Conservation (phyloP, 2,888 invertebrate genomes). For the Synergus laeviventris region DNA sequence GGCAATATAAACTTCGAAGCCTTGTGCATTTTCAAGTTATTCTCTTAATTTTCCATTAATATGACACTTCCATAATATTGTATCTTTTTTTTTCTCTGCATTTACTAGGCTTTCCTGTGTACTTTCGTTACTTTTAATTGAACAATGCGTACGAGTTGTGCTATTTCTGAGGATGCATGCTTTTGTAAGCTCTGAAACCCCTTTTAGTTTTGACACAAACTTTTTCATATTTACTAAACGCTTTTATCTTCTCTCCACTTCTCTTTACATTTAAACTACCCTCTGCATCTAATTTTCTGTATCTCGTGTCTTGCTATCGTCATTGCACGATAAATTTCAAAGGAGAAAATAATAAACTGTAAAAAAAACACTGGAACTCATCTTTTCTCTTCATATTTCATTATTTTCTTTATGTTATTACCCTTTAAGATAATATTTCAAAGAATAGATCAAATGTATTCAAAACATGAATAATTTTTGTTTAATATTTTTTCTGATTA, state of each 20-base stretch:
- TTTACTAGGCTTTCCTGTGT: neutral
- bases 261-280: neutral
- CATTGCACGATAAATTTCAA: neutral
- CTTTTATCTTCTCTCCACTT: constrained; percentile 1
- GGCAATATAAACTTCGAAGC: neutral
- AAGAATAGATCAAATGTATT: no score
- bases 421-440: no score
- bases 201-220: neutral
- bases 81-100: neutral
- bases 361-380: neutral
- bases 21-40: neutral
- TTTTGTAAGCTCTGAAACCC: neutral
- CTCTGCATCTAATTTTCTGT: neutral
- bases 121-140: neutral
- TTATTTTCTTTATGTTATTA: no score
- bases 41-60: neutral
- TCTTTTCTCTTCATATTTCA: neutral
- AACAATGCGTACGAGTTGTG: neutral
- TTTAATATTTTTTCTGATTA: no score
- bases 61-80: neutral
- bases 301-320: neutral
- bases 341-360: neutral
- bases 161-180: neutral
- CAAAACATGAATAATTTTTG: no score
- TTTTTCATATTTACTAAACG: neutral